These are phyloP conservation scores for Mionectes macconnelli DNA, from an alignment of 2,113 vertebrate species.

Conservation along the genomic window DNA sequence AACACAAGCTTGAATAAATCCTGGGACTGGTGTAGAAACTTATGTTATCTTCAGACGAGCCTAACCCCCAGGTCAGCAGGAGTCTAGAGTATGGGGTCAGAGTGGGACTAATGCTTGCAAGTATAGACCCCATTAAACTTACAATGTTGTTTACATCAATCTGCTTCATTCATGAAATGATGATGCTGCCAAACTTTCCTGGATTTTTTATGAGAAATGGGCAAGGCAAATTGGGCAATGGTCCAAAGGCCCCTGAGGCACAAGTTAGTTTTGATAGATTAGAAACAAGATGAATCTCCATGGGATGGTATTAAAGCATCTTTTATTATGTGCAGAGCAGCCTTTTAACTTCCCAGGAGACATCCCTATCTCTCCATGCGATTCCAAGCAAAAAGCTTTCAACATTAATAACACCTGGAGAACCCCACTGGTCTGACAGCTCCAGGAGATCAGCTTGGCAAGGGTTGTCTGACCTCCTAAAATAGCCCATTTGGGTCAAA, in stretches of 20 bases:
- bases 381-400: conserved; percentile 63
- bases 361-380: conserved; percentile 23
- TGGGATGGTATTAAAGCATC: conserved; percentile 14
- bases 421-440: conserved; percentile 2
- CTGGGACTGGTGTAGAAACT: not conserved
- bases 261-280: conserved; percentile 55
- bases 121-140: conserved; percentile 40
- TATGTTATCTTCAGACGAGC: conserved; percentile 50
- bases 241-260: conserved; percentile 20
- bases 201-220: not conserved
- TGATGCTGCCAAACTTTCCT: conserved; percentile 18
- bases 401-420: conserved; percentile 61
- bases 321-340: conserved; percentile 46
- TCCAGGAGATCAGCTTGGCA: not conserved
- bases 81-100: conserved; percentile 48
- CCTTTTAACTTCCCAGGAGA: conserved; percentile 53
- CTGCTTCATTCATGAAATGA: conserved; percentile 54
- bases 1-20: conserved; percentile 40
- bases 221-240: conserved; percentile 14
- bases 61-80: conserved; percentile 43
- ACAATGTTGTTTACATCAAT: not conserved
- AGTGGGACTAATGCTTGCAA: conserved; percentile 39
- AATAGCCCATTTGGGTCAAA: not conserved
- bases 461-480: not conserved
- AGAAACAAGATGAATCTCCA: conserved; percentile 49